Base-by-base conservation (phyloP, 2,888 invertebrate genomes). In the Latrodectus hesperus region DNA sequence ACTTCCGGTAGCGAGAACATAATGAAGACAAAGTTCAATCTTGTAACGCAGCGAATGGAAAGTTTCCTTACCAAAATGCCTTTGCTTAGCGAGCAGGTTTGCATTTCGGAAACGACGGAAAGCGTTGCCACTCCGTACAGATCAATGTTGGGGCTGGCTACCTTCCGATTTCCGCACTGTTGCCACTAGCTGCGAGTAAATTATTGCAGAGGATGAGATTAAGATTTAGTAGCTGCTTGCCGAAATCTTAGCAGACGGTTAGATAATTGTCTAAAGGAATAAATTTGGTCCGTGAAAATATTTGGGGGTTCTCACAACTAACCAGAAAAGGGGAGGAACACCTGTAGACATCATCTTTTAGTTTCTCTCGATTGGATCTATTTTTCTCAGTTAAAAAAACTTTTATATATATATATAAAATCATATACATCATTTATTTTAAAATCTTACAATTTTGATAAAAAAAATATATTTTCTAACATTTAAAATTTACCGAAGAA, bases 21-120 rank as follows among this genome's bases (percentile, higher is more conserved):
- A 83, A 83, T 83, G 83, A 83, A 83, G 83, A 83, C 81, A 52
- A 22, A 71, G 76, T 70, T 76, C 84, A 77, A 76, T 76, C 84
- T 77, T 82, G 53, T 22, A 55, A 53, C 65, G 55, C 55, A 22
- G 67, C 60, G 77, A 67, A 76, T 53, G 70, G 76, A 72, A 83
- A 71, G 75, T 76, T 67, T 74, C 51, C 12, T n/a, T 6, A 38
- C 38, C 38, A 38, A 38, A 38, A 38, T 38, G 38, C 38, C 38
- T 38, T 38, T 38, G 38, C 38, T 38, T 38, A 38, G 38, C 38
- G 4, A 4, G 38, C 38, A 6, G 38, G 38, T 38, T 38, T 38
- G 38, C 5, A 38, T 38, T 38, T 38, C 38, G 38, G 38, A 38
- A 38, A 38, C 38, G 38, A 38, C 38, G 38, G 38, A 38, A 38